Percentiles rank a stretch among this genome's conserved stretches.
Evolutionary conservation across 2,888 invertebrate species (phyloP).

Genomic region (Cheilosia variabilis): DNA sequence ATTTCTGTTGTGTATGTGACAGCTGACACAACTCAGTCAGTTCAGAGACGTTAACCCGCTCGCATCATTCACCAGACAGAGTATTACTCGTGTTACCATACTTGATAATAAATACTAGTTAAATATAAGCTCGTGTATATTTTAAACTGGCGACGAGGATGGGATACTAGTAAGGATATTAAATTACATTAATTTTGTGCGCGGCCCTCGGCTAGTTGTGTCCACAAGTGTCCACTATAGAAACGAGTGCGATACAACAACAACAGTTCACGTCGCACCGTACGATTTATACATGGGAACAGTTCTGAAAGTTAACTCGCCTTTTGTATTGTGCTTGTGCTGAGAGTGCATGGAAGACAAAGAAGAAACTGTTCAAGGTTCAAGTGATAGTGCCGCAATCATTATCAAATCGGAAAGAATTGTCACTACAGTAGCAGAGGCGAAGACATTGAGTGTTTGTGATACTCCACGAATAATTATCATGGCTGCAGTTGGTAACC

Average conservation of each 20-base stretch:
- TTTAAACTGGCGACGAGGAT: too few relatives aligned
- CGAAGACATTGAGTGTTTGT: not conserved
- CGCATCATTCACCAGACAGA: too few relatives aligned
- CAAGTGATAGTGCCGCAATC: constrained; percentile 9
- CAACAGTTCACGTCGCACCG: not conserved
- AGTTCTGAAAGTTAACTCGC: not conserved
- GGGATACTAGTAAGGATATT: too few relatives aligned
- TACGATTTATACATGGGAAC: constrained; percentile 1
- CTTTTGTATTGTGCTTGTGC: not conserved
- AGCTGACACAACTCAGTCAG: too few relatives aligned
- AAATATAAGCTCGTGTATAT: too few relatives aligned
- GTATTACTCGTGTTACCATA: too few relatives aligned
- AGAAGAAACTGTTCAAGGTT: not conserved
- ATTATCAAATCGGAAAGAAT: constrained; percentile 5
- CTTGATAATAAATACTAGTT: too few relatives aligned
- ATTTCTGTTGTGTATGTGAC: too few relatives aligned
- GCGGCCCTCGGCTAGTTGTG: too few relatives aligned
- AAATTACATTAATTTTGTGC: too few relatives aligned
- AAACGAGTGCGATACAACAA: not conserved
- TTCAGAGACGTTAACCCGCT: too few relatives aligned
- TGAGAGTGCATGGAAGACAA: constrained; percentile 5
- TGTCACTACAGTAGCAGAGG: not conserved
- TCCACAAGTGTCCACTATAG: not conserved
- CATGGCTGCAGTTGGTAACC: constrained; percentile 25
- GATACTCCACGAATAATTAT: not conserved